Conservation (phyloP, 2,888 invertebrate genomes). For the Taenaris catops region DNA sequence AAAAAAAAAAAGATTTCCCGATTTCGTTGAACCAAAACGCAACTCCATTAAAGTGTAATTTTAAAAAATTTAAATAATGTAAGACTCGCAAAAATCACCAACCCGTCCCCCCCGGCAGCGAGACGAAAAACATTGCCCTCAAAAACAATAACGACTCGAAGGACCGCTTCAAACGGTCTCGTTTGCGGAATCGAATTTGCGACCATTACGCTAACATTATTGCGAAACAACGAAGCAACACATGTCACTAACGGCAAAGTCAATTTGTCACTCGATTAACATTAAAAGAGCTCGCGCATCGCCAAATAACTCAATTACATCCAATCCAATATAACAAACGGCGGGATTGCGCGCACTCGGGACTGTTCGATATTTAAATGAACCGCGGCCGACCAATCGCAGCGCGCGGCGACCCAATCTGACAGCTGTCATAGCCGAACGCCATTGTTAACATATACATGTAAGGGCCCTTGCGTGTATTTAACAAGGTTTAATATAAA, state of each 20-base stretch:
- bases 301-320: conserved; percentile 52
- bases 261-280: conserved; percentile 58
- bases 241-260: conserved; percentile 38
- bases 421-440: neutral
- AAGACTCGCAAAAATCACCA: no score
- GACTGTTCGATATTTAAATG: conserved; percentile 16
- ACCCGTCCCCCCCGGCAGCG: no score
- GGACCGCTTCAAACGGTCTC: conserved; percentile 14
- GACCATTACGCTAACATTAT: conserved; percentile 19
- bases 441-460: no score
- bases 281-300: conserved; percentile 44
- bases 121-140: conserved; percentile 17
- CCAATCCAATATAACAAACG: conserved; percentile 46
- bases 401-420: no score
- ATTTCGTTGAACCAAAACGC: no score
- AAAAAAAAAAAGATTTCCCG: no score
- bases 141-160: conserved; percentile 13
- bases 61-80: no score
- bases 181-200: conserved; percentile 20
- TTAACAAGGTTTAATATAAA: no score
- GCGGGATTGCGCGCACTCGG: conserved; percentile 29
- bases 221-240: conserved; percentile 26
- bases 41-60: no score
- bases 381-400: neutral
- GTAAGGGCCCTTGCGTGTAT: no score